phyloP scores from a whole-genome alignment of 2,888 invertebrate genomes.

The Callinectes sapidus region DNA sequence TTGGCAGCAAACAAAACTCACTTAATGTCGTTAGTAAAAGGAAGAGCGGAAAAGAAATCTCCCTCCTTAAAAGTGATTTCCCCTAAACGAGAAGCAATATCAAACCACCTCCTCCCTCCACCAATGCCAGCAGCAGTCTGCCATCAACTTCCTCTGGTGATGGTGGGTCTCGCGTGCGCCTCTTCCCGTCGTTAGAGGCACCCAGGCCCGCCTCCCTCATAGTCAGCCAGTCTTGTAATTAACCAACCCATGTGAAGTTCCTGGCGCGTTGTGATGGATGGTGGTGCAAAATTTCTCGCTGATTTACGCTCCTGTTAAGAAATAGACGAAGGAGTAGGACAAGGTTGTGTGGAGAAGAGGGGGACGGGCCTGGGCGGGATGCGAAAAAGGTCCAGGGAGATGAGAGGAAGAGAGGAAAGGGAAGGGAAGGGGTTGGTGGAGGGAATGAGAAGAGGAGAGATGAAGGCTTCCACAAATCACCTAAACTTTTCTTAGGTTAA shows the following conservation, averaged over 20 bases:
- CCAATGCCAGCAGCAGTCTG: background rate
- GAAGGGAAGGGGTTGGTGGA: background rate
- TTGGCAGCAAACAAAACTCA: too few relatives aligned
- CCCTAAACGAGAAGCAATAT: background rate
- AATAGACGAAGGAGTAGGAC: background rate
- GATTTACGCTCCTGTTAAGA: background rate
- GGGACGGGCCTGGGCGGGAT: background rate
- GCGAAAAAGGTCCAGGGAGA: background rate
- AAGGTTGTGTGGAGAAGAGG: background rate
- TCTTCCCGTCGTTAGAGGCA: background rate
- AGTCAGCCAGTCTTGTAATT: background rate
- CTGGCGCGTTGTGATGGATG: background rate
- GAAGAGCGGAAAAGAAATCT: background rate
- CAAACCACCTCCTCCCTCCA: background rate
- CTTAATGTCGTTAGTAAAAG: background rate
- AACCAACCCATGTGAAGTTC: background rate
- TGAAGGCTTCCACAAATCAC: background rate
- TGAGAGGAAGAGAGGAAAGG: background rate
- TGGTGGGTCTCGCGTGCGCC: background rate
- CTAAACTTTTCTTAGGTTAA: slow-evolving; percentile 26
- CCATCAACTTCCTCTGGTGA: background rate
- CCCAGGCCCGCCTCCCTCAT: background rate
- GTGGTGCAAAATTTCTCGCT: background rate
- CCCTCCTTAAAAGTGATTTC: background rate
- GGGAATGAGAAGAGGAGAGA: background rate